Evolutionary conservation across 2,888 invertebrate species (phyloP).

Genomic region (Mimachlamys varia): DNA sequence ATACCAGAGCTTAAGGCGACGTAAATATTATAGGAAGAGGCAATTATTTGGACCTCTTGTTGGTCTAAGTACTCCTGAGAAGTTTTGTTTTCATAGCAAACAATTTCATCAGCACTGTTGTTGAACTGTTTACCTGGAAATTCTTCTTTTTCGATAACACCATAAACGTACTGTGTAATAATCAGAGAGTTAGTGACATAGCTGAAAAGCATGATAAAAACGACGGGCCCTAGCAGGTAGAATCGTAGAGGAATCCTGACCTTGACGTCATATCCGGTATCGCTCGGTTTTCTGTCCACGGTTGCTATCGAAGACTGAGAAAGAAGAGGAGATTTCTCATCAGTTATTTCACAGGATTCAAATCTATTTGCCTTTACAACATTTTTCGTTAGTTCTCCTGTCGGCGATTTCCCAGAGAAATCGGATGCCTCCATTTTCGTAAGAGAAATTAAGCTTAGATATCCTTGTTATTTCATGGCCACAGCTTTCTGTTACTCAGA

Average conservation of each 20-base stretch:
- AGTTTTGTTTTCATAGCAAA: constrained; percentile 20
- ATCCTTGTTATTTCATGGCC: not conserved
- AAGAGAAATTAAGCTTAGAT: not conserved
- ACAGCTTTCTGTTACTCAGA: not conserved
- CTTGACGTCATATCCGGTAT: not conserved
- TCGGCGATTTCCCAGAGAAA: not conserved
- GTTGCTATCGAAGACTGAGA: not conserved
- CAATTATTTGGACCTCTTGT: constrained; percentile 50
- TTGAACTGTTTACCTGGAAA: not conserved
- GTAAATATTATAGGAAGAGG: constrained; percentile 52
- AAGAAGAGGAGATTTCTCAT: not conserved
- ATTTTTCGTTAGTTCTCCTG: not conserved
- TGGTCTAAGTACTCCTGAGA: constrained; percentile 51
- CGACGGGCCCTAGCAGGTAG: not conserved
- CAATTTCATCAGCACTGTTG: not conserved
- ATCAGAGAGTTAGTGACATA: not conserved
- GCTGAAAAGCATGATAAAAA: not conserved
- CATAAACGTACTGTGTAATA: constrained; percentile 5
- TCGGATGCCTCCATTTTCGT: not conserved
- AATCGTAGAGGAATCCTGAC: not conserved
- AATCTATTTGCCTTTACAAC: not conserved
- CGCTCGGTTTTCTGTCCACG: not conserved
- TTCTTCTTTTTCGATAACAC: not conserved
- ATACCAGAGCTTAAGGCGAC: constrained; percentile 52
- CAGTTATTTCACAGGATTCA: not conserved